Evolutionary conservation across 1,140 invertebrate genomes (phyloP).

Genomic region (Stegodyphus dumicola): DNA sequence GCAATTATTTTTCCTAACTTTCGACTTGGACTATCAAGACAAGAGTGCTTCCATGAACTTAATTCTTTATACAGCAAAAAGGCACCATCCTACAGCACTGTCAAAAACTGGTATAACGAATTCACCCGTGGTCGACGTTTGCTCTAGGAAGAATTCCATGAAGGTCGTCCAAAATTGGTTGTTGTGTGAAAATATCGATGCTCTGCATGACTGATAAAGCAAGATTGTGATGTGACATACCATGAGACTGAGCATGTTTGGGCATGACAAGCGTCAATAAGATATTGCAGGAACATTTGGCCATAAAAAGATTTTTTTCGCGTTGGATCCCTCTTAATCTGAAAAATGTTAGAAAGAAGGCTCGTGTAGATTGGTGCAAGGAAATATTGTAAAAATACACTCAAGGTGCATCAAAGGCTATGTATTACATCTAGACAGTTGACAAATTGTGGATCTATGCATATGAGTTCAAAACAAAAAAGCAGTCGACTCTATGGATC

Average conservation of each 20-base stretch:
- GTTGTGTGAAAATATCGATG: conserved; percentile 64
- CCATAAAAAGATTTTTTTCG: conserved; percentile 63
- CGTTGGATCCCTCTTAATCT: conserved; percentile 2
- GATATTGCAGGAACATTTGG: conserved; percentile 64
- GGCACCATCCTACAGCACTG: background rate
- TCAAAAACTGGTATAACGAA: background rate
- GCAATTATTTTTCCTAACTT: background rate
- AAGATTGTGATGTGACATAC: conserved; percentile 65
- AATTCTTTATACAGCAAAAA: background rate
- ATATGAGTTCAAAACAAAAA: conserved; percentile 60
- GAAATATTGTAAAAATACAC: conserved; percentile 10
- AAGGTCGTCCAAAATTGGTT: conserved; percentile 64
- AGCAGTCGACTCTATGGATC: conserved; percentile 62
- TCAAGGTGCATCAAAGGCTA: conserved; percentile 60
- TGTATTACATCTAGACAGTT: conserved; percentile 22
- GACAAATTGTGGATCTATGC: conserved; percentile 57
- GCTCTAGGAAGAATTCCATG: conserved; percentile 56
- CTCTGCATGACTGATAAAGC: conserved; percentile 62
- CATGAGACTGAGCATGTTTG: conserved; percentile 17
- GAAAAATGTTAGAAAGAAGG: conserved; percentile 6
- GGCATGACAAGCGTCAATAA: conserved; percentile 62
- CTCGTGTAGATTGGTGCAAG: conserved; percentile 5
- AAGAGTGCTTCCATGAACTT: background rate
- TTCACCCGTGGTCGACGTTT: conserved; percentile 21
- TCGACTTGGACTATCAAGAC: background rate